A percentile compares a stretch with the other conserved stretches of the same genome.
These are phyloP conservation scores for Meleagris gallopavo DNA, from an alignment of 2,113 vertebrate genomes.

Conservation along the genomic window DNA sequence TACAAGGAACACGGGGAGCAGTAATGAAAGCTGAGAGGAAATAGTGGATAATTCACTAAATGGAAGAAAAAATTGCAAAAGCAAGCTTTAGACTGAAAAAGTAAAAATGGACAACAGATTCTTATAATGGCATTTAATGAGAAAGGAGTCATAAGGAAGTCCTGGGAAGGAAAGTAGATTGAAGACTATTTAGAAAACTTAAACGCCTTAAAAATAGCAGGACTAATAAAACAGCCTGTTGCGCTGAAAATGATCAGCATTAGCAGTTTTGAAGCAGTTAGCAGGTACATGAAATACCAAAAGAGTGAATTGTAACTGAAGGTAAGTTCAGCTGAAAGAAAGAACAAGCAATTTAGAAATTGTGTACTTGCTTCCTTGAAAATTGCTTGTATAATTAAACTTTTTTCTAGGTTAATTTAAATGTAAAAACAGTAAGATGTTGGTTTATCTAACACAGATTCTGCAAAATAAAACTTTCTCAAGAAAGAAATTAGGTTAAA, in stretches of 20 bases:
- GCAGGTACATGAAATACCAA: not conserved
- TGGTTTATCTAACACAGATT: not conserved
- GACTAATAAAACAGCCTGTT: not conserved
- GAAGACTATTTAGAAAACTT: not conserved
- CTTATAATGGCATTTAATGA: not conserved
- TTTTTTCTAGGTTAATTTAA: not conserved
- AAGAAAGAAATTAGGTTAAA: too few relatives aligned
- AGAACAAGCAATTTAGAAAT: not conserved
- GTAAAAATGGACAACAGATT: not conserved
- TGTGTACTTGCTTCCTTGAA: not conserved
- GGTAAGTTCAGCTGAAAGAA: not conserved
- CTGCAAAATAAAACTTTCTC: not conserved
- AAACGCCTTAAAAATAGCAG: slow-evolving; percentile 5
- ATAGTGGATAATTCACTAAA: not conserved
- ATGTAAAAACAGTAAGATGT: not conserved
- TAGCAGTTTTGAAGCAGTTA: not conserved
- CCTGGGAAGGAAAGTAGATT: not conserved
- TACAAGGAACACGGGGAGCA: not conserved
- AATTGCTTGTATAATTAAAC: not conserved
- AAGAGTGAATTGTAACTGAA: not conserved
- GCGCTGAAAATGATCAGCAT: not conserved
- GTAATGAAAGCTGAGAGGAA: not conserved
- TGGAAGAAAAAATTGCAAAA: not conserved
- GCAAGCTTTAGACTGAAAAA: not conserved
- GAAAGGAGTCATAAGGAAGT: not conserved